phyloP scores from a whole-genome alignment of 2,888 invertebrate genomes.

The Cephus spinipes region DNA sequence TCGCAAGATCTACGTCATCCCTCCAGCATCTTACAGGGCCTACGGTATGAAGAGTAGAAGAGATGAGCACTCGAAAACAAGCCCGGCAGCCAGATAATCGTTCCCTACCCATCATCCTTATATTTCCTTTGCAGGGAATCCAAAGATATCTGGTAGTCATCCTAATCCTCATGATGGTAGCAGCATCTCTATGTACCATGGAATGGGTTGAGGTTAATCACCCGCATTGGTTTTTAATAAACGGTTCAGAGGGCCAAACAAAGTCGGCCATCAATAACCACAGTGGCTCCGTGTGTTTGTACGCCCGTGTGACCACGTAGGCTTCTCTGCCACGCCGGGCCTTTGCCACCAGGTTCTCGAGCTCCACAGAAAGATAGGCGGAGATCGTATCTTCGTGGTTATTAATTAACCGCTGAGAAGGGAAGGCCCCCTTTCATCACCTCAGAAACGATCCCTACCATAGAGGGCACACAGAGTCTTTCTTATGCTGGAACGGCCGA shows the following conservation, averaged over 20 bases:
- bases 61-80: background rate
- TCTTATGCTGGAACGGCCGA: background rate
- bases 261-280: conserved; percentile 63
- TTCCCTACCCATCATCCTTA: background rate
- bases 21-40: background rate
- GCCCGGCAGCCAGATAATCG: background rate
- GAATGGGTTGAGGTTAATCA: conserved; percentile 51
- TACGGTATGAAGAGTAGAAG: background rate
- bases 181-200: background rate
- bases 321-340: conserved; percentile 34
- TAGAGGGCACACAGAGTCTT: conserved; percentile 20
- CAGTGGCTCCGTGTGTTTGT: conserved; percentile 9
- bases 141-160: background rate
- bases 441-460: conserved; percentile 56
- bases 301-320: conserved; percentile 9
- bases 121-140: background rate
- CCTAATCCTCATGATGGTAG: background rate
- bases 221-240: conserved; percentile 61
- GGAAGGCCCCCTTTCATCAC: conserved; percentile 65
- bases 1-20: conserved; percentile 46
- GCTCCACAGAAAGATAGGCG: conserved; percentile 58
- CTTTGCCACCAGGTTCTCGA: conserved; percentile 56
- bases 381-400: conserved; percentile 64
- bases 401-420: conserved; percentile 64
- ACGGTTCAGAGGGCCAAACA: conserved; percentile 60